A percentile compares a stretch with the other conserved stretches of the same genome.
phyloP scores from a whole-genome alignment of 35 echinoderm and acorn worm species.

The Apostichopus japonicus region DNA sequence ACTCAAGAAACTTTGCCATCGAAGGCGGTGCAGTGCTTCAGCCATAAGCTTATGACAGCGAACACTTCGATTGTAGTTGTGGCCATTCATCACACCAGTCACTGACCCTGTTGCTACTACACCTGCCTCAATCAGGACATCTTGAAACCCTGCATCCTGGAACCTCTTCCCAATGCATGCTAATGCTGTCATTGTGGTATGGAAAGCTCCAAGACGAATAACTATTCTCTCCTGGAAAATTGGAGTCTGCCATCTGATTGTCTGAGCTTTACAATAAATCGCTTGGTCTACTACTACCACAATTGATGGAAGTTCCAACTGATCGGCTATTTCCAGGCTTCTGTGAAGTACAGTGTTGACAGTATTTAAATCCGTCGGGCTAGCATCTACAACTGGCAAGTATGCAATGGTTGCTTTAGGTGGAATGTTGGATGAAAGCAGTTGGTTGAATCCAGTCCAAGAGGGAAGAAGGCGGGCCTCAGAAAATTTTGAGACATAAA shows the following conservation, averaged over 20 bases:
- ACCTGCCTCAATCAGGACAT: slow-evolving; percentile 80
- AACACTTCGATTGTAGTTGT: slow-evolving; percentile 80
- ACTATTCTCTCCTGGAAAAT: slow-evolving; percentile 51
- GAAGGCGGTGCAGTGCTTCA: slow-evolving; percentile 50
- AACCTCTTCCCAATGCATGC: slow-evolving; percentile 67
- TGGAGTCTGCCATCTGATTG: slow-evolving; percentile 56
- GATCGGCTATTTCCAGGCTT: slow-evolving; percentile 55
- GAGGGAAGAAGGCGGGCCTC: slow-evolving; percentile 6
- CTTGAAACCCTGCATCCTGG: slow-evolving; percentile 72
- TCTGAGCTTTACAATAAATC: slow-evolving; percentile 60
- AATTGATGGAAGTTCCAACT: neutral
- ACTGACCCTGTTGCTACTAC: slow-evolving; percentile 74
- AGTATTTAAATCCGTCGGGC: slow-evolving; percentile 70
- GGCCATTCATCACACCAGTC: slow-evolving; percentile 78
- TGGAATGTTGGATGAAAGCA: slow-evolving; percentile 8
- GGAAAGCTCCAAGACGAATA: slow-evolving; percentile 67
- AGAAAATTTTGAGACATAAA: neutral
- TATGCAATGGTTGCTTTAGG: slow-evolving; percentile 53
- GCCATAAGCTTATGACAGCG: slow-evolving; percentile 73
- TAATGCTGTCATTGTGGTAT: slow-evolving; percentile 31
- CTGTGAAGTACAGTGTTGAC: slow-evolving; percentile 71
- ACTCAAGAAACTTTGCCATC: neutral
- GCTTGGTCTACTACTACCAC: slow-evolving; percentile 58
- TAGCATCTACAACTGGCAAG: slow-evolving; percentile 69
- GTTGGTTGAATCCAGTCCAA: slow-evolving; percentile 72